A percentile compares a stretch with the other conserved stretches of the same genome.
phyloP scores from a whole-genome alignment of 2,797 vertebrate genomes.

The Coccyzus lansbergi region DNA sequence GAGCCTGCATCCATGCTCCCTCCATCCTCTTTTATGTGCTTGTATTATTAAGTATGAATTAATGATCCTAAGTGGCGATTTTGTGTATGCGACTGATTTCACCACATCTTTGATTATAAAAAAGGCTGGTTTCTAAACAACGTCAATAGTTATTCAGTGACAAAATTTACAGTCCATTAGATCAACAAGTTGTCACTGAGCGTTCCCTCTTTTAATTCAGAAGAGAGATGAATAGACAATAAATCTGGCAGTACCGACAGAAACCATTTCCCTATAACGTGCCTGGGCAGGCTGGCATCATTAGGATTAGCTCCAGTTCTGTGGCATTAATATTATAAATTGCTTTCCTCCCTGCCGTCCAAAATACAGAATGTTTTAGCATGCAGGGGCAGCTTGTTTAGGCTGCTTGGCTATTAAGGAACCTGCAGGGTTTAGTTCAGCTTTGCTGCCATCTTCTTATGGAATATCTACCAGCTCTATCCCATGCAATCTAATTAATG shows the following conservation, averaged over 20 bases:
- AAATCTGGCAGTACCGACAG: neutral
- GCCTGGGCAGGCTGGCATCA: neutral
- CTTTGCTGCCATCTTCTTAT: neutral
- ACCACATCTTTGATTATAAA: neutral
- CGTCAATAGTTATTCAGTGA: neutral
- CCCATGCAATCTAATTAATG: neutral
- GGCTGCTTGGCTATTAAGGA: neutral
- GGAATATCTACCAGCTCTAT: neutral
- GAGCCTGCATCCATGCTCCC: neutral
- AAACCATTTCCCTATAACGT: neutral
- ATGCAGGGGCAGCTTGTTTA: neutral
- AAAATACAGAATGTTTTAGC: neutral
- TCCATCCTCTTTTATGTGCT: neutral
- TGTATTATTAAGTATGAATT: neutral
- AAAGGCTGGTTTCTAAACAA: neutral
- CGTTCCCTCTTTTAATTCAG: neutral
- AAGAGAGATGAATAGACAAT: neutral
- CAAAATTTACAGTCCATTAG: neutral
- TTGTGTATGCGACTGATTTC: neutral
- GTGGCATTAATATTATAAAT: slow-evolving; percentile 9
- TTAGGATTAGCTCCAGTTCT: neutral
- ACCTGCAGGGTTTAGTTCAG: neutral
- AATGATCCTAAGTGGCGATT: neutral
- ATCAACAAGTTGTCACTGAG: neutral
- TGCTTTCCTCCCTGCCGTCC: neutral